Evolutionary conservation across 1,140 invertebrate genomes (phyloP), one percentile per base, ranked within the genome.

Genomic region (Drosophila nigrodunni): DNA sequence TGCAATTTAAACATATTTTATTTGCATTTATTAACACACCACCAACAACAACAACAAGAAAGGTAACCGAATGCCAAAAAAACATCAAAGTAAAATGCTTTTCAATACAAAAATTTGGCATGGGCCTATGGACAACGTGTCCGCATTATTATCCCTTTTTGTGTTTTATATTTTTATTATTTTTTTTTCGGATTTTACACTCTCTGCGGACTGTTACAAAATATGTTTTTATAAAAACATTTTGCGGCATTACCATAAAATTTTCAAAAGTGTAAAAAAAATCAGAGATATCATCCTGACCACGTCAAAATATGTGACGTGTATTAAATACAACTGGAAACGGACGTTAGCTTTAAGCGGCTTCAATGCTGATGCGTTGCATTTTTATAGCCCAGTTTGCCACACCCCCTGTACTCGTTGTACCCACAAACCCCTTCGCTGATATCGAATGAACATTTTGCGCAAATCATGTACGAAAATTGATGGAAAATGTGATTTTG

Each of bases 1-100:
- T 78, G 83, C 83, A 88, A 88, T 88, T 88, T 88, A 88, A 88
- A 83, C 83, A 88, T 88, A 88, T 88, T 89, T 88, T 87, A 87
- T 87, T 89, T 88, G 83, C 83, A 88, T 88, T 88, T 88, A 88
- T 89, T 89, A 88, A 88, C 72, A 46, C 47, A 43, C 50, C 46
- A 66, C 15, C 46, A 47, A 44, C 67, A 49, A 44, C 39, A 57
- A 55, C 39, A 50, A 64, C 59, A 54, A 61, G 41, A 50, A 57
- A 76, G 77, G 62, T 67, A 77, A 69, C 69, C 71, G 66, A 80
- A 59, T 78, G 60, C 47, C 68, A 44, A 80, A 64, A 50, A 67
- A 60, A 89, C 80, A 88, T 88, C 85, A 89, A 88, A 88, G 85
- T 81, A 73, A 75, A 73, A 77, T 72, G 74, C 59, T 86, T 82